Evolutionary conservation across 2,113 vertebrate genomes (phyloP), one percentile per base, ranked within the genome.

Genomic region (Seriola rivoliana): DNA sequence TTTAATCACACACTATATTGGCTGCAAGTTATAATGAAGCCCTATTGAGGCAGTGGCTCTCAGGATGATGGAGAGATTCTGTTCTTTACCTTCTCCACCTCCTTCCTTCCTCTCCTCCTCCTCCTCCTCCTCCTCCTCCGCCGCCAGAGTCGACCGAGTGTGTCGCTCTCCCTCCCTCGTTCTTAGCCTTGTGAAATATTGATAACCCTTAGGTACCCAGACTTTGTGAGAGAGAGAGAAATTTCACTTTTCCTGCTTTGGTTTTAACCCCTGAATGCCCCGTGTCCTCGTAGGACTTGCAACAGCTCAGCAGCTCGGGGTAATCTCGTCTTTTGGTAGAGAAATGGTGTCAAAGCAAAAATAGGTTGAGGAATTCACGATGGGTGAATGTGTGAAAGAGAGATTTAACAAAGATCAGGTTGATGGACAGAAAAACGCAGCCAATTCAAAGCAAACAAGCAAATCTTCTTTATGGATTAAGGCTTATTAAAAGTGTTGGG

Each of bases 381-480:
- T 29, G 14, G 54, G 16, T 14, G 52, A 69, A 65, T 50, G 73
- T n/a, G 50, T 23, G 46, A 59, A 29, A 4, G 57, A 40, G 52
- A 42, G 81, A 42, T 64, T 77, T 32, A 40, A 75, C 34, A 44
- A 74, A 25, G 38, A 54, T 64, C 34, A 62, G 34, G 36, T 60
- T 46, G 71, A 78, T 64, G 46, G 46, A 74, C 8, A 59, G 8
- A 40, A 38, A 65, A 74, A 85, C 44, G 36, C 52, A 60, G 55
- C 87, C 81, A 89, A 73, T 86, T 78, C 76, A 80, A 74, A 34
- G 48, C 64, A 82, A 87, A 82, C 68, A 59, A 63, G 63, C 65
- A 77, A 88, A 88, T 75, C 52, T 38, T 9, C 65, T 84, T 80
- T 70, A 23, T 36, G 88, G 91, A 85, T 91, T 88, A 89, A 75